phyloP scores from a whole-genome alignment of 2,113 vertebrate species.

The Menidia beryllina region DNA sequence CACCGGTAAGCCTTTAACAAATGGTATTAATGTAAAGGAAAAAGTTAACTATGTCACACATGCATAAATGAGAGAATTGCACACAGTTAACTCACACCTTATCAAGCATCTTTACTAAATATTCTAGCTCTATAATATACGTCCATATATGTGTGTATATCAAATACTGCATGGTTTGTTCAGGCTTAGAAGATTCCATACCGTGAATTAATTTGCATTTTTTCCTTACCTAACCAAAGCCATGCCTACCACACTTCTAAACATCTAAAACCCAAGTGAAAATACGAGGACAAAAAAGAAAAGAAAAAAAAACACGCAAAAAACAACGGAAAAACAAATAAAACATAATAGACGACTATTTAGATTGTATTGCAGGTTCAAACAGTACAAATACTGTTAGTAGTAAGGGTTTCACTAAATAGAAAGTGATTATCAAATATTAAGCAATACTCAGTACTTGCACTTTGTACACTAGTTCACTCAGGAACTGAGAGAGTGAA shows the following conservation, averaged over 20 bases:
- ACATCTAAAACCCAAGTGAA: constrained; percentile 84
- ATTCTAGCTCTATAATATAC: constrained; percentile 90
- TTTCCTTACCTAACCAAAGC: constrained; percentile 90
- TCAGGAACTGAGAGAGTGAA: constrained; percentile 60
- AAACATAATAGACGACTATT: constrained; percentile 86
- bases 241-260: constrained; percentile 92
- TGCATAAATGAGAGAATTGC: constrained; percentile 99
- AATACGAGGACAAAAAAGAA: constrained; percentile 80
- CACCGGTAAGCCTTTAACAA: constrained; percentile 91
- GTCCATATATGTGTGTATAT: constrained; percentile 85
- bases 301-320: constrained; percentile 54
- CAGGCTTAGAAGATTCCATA: constrained; percentile 93
- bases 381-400: constrained; percentile 92
- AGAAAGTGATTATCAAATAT: constrained; percentile 94
- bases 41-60: constrained; percentile 93
- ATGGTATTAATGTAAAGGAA: constrained; percentile 89
- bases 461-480: constrained; percentile 92
- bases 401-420: constrained; percentile 87
- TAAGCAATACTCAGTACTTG: constrained; percentile 91
- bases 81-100: constrained; percentile 97
- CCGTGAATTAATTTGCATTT: constrained; percentile 88
- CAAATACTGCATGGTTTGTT: constrained; percentile 98
- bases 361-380: constrained; percentile 95
- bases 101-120: constrained; percentile 99
- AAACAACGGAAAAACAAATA: constrained; percentile 35